Evolutionary conservation across 2,113 vertebrate species (phyloP).

Genomic region (Monopterus albus): DNA sequence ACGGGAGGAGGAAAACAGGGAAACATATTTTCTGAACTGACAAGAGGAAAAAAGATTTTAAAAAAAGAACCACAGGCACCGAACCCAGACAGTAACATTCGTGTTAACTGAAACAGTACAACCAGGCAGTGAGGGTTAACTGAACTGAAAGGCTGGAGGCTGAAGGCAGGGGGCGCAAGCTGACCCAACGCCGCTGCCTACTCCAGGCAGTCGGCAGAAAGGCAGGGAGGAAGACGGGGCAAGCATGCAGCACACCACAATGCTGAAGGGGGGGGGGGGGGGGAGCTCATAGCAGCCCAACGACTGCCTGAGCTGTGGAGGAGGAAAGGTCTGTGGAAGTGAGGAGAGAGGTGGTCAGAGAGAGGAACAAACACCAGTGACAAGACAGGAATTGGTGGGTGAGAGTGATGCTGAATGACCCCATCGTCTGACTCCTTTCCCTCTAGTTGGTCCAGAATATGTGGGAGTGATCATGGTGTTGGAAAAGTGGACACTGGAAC

Average conservation of each 20-base stretch:
- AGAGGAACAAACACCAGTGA: conserved; percentile 65
- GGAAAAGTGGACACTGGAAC: not conserved
- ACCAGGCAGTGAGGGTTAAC: conserved; percentile 77
- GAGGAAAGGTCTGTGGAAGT: conserved; percentile 12
- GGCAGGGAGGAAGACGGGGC: conserved; percentile 80
- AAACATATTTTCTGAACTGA: conserved; percentile 56
- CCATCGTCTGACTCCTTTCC: not conserved
- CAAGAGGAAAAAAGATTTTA: conserved; percentile 24
- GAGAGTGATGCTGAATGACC: conserved; percentile 11
- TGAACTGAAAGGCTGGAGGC: conserved; percentile 54
- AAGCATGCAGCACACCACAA: conserved; percentile 80
- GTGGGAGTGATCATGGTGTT: not conserved
- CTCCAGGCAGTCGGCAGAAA: conserved; percentile 52
- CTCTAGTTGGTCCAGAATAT: conserved; percentile 22
- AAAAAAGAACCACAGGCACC: conserved; percentile 69
- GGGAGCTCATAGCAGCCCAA: conserved; percentile 40
- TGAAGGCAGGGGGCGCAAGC: conserved; percentile 5
- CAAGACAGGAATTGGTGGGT: conserved; percentile 21
- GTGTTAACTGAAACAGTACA: conserved; percentile 67
- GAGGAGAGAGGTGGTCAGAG: conserved; percentile 64
- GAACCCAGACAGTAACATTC: conserved; percentile 71
- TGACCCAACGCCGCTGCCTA: conserved; percentile 26
- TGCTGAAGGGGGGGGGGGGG: too few relatives aligned
- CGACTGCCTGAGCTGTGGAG: conserved; percentile 34
- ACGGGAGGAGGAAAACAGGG: conserved; percentile 35